Base-by-base conservation (phyloP, 2,113 vertebrate species). In the Embiotoca jacksoni region DNA sequence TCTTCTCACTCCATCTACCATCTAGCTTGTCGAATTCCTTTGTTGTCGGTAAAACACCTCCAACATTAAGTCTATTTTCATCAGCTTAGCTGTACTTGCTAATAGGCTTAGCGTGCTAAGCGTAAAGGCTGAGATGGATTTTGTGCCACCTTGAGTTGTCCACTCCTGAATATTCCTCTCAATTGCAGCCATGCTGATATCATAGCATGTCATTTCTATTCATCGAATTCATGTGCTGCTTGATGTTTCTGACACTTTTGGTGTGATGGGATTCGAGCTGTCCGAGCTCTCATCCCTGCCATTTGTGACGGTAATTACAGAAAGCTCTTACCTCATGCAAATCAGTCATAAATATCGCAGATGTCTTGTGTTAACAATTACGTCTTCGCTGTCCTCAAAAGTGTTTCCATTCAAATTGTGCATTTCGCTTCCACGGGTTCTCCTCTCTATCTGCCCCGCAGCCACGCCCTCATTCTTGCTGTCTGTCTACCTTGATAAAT, bases 401-500 rank as follows among this genome's bases (percentile, higher is more conserved):
- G 30, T 67, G 66, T 74, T 78, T 78, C 50, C 14, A 32, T 53
- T 69, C 32, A 82, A 81, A 72, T 23, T 47, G 30, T 13, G 14
- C n/a, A 50, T 71, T 79, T 78, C 32, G 52, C 50, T 32, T 39
- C 33, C 32, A 1, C 1, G 10, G 54, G 68, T 75, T 63, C 46
- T 36, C 50, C 23, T 52, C 32, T 58, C 55, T 47, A n/a, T 66
- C 62, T 70, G 44, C 68, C 78, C 72, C 33, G 44, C 50, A 66
- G 57, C 68, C 80, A 72, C 80, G 5, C 73, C 84, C 54, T 71
- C 70, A 56, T 36, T 52, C 75, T 75, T 52, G 59, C 65, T 31
- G 65, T 77, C 82, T 75, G 75, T 83, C 82, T 80, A 77, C 78
- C 76, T 90, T 81, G 84, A 90, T 91, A 72, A 80, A 90, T 84